Evolutionary conservation across 1,140 invertebrate genomes (phyloP).

Genomic region (Rhynchophorus ferrugineus): DNA sequence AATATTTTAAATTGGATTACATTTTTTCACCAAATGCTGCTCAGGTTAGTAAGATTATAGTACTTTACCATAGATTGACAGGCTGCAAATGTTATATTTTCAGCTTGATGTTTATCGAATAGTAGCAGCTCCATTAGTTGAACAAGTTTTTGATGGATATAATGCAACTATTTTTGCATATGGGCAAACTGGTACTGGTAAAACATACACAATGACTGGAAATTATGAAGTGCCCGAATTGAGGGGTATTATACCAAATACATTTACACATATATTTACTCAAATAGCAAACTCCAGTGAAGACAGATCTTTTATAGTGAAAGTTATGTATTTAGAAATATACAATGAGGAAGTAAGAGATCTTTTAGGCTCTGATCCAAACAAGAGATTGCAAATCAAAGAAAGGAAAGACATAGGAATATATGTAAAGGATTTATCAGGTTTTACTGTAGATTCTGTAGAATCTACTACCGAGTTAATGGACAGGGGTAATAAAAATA

Average conservation of each 20-base stretch:
- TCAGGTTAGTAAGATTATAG: constrained; percentile 53
- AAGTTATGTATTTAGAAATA: constrained; percentile 92
- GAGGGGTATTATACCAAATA: constrained; percentile 90
- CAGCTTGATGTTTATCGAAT: constrained; percentile 89
- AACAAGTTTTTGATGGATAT: constrained; percentile 90
- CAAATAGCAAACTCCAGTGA: constrained; percentile 75
- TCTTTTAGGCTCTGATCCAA: constrained; percentile 69
- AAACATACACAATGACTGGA: constrained; percentile 95
- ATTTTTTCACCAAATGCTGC: constrained; percentile 81
- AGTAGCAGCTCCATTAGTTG: constrained; percentile 86
- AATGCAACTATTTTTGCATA: constrained; percentile 97
- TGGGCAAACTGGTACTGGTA: constrained; percentile 94
- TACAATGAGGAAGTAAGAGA: constrained; percentile 94
- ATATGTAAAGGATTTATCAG: constrained; percentile 86
- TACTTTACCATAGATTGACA: not conserved
- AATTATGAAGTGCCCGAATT: constrained; percentile 71
- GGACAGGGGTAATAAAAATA: constrained; percentile 82
- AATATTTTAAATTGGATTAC: constrained; percentile 87
- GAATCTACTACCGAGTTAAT: constrained; percentile 87
- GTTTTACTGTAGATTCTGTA: constrained; percentile 80
- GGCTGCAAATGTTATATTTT: constrained; percentile 17
- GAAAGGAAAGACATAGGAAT: constrained; percentile 83
- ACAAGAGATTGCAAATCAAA: constrained; percentile 62
- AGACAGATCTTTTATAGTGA: constrained; percentile 80
- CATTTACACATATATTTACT: constrained; percentile 94